Percentiles rank a stretch among this genome's conserved stretches.
Evolutionary conservation across 2,113 vertebrate genomes (phyloP).

Genomic region (rabbit (Oryctolagus cuniculus)): mOryCun1.1 NC_091433.1:56285001-56285500

Average conservation of each 20-base stretch:
- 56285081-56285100: background rate
- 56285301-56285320: background rate
- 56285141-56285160: no score
- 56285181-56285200: background rate
- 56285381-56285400: no score
- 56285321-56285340: background rate
- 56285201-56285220: background rate
- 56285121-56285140: rapidly evolving
- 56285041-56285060: background rate
- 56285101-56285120: background rate
- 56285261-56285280: background rate
- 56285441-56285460: no score
- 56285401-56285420: no score
- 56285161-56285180: background rate
- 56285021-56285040: background rate
- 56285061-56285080: background rate
- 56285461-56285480: no score
- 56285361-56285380: no score
- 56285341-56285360: background rate
- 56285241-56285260: background rate
- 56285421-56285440: no score
- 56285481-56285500: no score
- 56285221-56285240: background rate
- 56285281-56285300: background rate
- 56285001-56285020: background rate